Percentiles rank a stretch among this genome's conserved stretches.
These are phyloP conservation scores for Litocranius walleri DNA, from an alignment of 2,113 vertebrate species.

Conservation along the genomic window DNA sequence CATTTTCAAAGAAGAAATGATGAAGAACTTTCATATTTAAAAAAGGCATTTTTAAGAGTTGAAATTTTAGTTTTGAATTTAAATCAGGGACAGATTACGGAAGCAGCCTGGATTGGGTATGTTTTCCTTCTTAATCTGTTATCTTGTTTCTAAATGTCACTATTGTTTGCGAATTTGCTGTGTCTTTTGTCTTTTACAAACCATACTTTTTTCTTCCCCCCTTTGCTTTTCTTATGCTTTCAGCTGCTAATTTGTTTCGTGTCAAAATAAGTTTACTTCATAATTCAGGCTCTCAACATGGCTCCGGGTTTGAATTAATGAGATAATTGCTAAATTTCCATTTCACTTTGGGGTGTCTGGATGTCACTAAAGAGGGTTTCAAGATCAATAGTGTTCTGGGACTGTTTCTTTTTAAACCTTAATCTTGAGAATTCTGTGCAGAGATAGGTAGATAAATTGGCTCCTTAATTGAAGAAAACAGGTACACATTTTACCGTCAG, in stretches of 20 bases:
- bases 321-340: not conserved
- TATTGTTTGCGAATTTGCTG: not conserved
- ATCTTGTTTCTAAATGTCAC: not conserved
- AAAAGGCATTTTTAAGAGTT: not conserved
- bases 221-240: not conserved
- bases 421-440: not conserved
- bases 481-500: not conserved
- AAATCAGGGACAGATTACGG: too few species aligned
- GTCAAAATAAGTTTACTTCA: not conserved
- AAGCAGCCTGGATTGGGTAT: not conserved
- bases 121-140: not conserved
- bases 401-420: not conserved
- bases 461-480: not conserved
- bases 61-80: not conserved
- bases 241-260: not conserved
- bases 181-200: not conserved
- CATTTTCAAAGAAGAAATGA: not conserved
- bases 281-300: not conserved
- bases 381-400: not conserved
- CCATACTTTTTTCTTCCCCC: not conserved
- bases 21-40: rapidly evolving
- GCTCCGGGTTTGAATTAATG: not conserved
- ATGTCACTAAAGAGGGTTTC: not conserved
- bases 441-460: not conserved
- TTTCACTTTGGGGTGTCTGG: not conserved